Evolutionary conservation across 2,797 vertebrate genomes (phyloP).

Genomic region (Thaleichthys pacificus): DNA sequence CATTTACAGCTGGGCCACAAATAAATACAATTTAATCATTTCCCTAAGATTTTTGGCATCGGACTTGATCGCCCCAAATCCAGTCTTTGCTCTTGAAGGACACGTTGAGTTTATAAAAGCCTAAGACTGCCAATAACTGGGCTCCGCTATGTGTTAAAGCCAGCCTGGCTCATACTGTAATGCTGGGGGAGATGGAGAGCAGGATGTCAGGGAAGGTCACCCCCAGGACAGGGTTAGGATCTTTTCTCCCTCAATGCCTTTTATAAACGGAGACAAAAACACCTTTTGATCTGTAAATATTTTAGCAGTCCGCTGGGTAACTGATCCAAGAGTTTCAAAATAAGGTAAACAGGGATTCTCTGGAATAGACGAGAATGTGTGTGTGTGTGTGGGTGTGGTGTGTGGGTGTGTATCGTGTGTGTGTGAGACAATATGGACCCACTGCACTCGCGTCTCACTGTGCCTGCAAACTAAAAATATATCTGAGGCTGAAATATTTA

Average conservation of each 20-base stretch:
- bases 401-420: slow-evolving; percentile 16
- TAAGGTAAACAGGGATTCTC: slow-evolving; percentile 51
- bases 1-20: slow-evolving; percentile 28
- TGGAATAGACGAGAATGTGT: slow-evolving; percentile 23
- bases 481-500: slow-evolving; percentile 60
- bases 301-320: slow-evolving; percentile 36
- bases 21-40: slow-evolving; percentile 26
- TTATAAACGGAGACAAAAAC: slow-evolving; percentile 20
- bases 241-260: slow-evolving; percentile 38
- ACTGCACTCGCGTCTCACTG: slow-evolving; percentile 12
- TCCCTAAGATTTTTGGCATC: slow-evolving; percentile 12
- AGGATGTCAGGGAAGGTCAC: not conserved
- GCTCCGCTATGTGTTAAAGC: slow-evolving; percentile 31
- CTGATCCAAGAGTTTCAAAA: slow-evolving; percentile 44
- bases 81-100: slow-evolving; percentile 7
- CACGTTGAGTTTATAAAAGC: slow-evolving; percentile 22
- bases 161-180: slow-evolving; percentile 27
- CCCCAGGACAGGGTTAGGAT: slow-evolving; percentile 34
- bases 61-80: not conserved
- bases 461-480: slow-evolving; percentile 36
- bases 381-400: not conserved
- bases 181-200: not conserved
- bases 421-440: slow-evolving; percentile 11
- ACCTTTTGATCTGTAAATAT: slow-evolving; percentile 46
- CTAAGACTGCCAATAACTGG: slow-evolving; percentile 17